phyloP scores from a whole-genome alignment of 2,113 vertebrate genomes.

The Plecotus auritus region DNA sequence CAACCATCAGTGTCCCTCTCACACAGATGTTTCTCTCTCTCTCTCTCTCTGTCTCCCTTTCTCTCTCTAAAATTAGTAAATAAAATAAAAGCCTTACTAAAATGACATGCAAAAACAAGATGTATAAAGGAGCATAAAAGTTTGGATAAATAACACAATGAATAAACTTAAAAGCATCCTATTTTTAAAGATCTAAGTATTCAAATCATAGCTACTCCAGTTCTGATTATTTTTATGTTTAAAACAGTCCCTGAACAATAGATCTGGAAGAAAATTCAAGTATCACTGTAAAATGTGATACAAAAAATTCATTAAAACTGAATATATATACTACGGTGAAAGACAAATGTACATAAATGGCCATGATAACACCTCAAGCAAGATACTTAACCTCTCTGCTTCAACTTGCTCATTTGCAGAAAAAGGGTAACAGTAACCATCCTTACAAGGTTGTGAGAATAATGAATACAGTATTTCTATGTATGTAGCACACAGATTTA shows the following conservation, averaged over 20 bases:
- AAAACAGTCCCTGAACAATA: background rate
- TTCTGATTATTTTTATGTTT: background rate
- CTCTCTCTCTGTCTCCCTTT: no score
- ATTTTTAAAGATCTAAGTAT: background rate
- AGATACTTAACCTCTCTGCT: background rate
- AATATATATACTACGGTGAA: background rate
- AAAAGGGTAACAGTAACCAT: background rate
- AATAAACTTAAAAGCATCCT: conserved; percentile 25
- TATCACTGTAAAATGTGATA: background rate
- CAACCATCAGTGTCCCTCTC: background rate
- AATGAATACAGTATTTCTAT: background rate
- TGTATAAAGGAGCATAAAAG: background rate
- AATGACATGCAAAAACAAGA: background rate
- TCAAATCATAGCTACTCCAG: background rate
- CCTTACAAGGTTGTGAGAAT: background rate
- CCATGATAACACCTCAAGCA: background rate
- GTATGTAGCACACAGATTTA: background rate
- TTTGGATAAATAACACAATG: background rate
- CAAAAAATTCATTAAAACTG: background rate
- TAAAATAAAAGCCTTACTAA: background rate
- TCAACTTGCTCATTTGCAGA: background rate
- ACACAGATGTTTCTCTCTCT: background rate
- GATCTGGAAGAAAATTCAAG: background rate
- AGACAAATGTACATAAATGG: background rate
- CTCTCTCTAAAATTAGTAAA: background rate